Evolutionary conservation across 1,140 invertebrate genomes (phyloP).

Genomic region (Drosophila pachea): DNA sequence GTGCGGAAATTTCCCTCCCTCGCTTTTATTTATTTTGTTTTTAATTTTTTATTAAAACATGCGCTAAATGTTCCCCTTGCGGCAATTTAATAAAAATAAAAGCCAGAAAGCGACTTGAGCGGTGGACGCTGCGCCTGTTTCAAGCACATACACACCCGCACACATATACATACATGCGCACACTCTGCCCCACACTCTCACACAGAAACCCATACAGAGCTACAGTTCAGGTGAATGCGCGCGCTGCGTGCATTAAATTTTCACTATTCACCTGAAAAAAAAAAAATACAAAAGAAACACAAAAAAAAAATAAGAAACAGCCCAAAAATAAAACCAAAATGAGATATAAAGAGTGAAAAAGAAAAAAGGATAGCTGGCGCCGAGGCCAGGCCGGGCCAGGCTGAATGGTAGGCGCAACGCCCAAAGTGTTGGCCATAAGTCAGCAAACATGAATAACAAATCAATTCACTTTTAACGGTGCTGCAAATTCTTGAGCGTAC

Average conservation of each 20-base stretch:
- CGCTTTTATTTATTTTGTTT: conserved; percentile 18
- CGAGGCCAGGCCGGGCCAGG: conserved; percentile 51
- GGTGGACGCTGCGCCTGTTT: not conserved
- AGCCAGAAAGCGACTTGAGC: conserved; percentile 52
- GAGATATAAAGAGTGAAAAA: conserved; percentile 35
- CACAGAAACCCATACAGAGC: conserved; percentile 8
- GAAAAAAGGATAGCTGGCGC: conserved; percentile 52
- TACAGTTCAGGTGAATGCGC: conserved; percentile 39
- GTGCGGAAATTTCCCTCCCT: conserved; percentile 25
- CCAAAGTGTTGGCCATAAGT: conserved; percentile 75
- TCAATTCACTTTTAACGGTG: conserved; percentile 72
- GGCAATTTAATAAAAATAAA: conserved; percentile 75
- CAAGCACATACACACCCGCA: not conserved
- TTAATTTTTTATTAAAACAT: conserved; percentile 61
- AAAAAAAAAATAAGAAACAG: conserved; percentile 12
- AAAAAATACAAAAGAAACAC: conserved; percentile 15
- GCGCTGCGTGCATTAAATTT: conserved; percentile 65
- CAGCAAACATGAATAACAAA: conserved; percentile 77
- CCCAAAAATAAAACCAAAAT: conserved; percentile 10
- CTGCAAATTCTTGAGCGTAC: conserved; percentile 62
- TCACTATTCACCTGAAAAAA: conserved; percentile 54
- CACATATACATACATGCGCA: not conserved
- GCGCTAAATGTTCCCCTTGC: conserved; percentile 73
- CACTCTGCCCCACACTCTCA: conserved; percentile 7
- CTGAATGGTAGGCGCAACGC: conserved; percentile 72